Base-by-base conservation (phyloP, 1,140 invertebrate genomes). In the Notospermus geniculatus region DNA sequence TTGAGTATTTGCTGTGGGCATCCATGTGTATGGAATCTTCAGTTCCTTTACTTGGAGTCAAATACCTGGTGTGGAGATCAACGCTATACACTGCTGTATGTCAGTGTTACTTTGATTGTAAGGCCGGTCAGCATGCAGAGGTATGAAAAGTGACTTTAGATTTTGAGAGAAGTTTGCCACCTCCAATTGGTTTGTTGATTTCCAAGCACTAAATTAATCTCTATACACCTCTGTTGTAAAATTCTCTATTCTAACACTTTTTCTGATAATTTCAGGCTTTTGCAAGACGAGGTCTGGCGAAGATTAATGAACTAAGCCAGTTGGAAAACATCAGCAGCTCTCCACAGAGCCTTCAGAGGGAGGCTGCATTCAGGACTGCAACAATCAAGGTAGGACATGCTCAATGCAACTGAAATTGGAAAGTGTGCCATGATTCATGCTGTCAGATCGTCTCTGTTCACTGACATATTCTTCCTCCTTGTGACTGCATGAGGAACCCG, bases 91-190 rank as follows among this genome's bases (percentile, higher is more conserved):
- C 75, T n/a, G 77, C 77, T 13, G 77, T 81, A 1, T 82, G 78
- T 65, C 79, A 82, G 71, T 78, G 76, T 55, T 82, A 80, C 67
- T 82, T 76, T 66, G 80, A 81, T 64, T 80, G 77, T 62, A 79
- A 76, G 61, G 68, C 69, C 27, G 61, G 66, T 22, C 70, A 77
- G 32, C 71, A 79, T 64, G 80, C 78, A 30, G 80, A 82, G 76
- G 80, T 80, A 60, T 54, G 54, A 50, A 1, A 11, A 23, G 19
- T 29, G 27, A n/a, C n/a, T n/a, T n/a, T n/a, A 56, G 23, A 36
- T 29, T 1, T 2, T 30, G 22, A 29, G 11, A 22, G 19, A 30
- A 32, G 5, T 54, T n/a, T n/a, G n/a, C n/a, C n/a, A n/a, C n/a
- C n/a, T n/a, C n/a, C n/a, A n/a, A n/a, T n/a, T n/a, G n/a, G n/a